Conservation (phyloP, 92 coral and sea anemone genomes). For the Siderastrea siderea region DNA sequence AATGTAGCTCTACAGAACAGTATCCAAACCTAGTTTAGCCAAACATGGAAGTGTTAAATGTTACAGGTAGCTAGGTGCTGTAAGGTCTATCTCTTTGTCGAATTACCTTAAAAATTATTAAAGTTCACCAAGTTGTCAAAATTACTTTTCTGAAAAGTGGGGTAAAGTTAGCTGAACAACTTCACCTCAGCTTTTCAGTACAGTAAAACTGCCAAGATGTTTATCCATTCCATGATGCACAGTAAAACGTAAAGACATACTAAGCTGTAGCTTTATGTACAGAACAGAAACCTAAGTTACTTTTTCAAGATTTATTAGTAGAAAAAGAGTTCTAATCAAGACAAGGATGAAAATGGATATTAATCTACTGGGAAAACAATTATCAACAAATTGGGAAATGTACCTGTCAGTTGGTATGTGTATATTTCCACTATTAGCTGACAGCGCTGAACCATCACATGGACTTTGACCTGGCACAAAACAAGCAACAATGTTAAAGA, state of each 20-base stretch:
- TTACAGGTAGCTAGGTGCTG: too few species aligned
- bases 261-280: too few species aligned
- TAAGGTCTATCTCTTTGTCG: too few species aligned
- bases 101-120: too few species aligned
- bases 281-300: too few species aligned
- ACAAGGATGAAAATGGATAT: not conserved
- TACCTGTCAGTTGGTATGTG: constrained; percentile 92
- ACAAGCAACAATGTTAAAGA: not conserved
- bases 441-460: constrained; percentile 97
- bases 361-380: too few species aligned
- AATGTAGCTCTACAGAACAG: too few species aligned
- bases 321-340: not conserved
- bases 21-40: too few species aligned
- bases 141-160: not conserved
- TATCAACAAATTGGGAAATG: not conserved
- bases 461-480: constrained; percentile 89
- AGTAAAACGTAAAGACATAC: too few species aligned
- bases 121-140: not conserved
- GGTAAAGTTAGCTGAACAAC: not conserved
- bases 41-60: too few species aligned
- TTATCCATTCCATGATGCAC: not conserved
- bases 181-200: not conserved
- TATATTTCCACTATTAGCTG: constrained; percentile 95
- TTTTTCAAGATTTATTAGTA: too few species aligned
- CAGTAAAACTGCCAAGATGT: not conserved